Percentiles rank a stretch among this genome's conserved stretches.
Evolutionary conservation across 1,140 invertebrate genomes (phyloP).

Genomic region (Temnothorax longispinosus): DNA sequence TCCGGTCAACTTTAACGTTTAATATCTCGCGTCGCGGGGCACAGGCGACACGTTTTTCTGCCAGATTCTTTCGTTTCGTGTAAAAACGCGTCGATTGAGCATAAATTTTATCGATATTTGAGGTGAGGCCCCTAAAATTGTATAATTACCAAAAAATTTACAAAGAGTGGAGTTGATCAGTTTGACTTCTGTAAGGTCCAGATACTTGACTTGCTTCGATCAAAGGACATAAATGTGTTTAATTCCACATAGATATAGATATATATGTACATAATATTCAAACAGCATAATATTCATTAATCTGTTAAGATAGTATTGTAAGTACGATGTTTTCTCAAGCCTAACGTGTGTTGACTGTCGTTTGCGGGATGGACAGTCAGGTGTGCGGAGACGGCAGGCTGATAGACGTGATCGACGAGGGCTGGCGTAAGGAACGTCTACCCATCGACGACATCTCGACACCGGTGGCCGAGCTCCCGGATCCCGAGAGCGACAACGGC

Average conservation of each 20-base stretch:
- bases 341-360: constrained; percentile 15
- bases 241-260: background rate
- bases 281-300: background rate
- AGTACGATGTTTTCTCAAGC: constrained; percentile 26
- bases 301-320: constrained; percentile 2
- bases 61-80: no score
- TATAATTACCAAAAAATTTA: no score
- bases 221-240: background rate
- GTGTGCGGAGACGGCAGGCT: constrained; percentile 90
- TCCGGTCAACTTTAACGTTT: no score
- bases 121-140: no score
- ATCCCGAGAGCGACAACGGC: constrained; percentile 97
- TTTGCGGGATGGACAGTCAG: constrained; percentile 87
- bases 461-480: constrained; percentile 94
- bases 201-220: background rate
- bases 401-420: constrained; percentile 95
- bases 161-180: no score
- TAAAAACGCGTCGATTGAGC: no score
- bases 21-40: no score
- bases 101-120: no score
- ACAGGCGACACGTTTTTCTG: no score
- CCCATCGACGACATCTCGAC: constrained; percentile 96
- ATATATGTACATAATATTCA: background rate
- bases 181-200: background rate
- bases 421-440: constrained; percentile 94